These are phyloP conservation scores for Hylaeus anthracinus DNA, from an alignment of 1,140 invertebrate genomes.

Conservation along the genomic window DNA sequence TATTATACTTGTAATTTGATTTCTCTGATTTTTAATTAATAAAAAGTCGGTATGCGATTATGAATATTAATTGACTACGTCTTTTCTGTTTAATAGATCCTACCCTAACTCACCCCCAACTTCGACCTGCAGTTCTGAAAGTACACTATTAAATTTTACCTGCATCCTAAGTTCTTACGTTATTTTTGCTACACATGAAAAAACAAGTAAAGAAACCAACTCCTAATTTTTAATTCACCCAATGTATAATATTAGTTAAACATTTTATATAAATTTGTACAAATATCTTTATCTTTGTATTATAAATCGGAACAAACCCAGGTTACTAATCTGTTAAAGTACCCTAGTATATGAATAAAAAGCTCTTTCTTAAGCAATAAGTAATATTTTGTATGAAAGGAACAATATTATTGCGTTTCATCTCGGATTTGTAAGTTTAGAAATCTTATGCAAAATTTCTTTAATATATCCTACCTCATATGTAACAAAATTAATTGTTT, in stretches of 20 bases:
- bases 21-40: conserved; percentile 63
- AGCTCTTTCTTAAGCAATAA: no score
- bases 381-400: no score
- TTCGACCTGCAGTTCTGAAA: conserved; percentile 30
- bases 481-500: no score
- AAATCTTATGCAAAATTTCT: no score
- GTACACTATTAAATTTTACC: conserved; percentile 13
- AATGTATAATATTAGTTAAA: neutral
- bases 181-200: neutral
- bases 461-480: no score
- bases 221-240: neutral
- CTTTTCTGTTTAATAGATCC: conserved; percentile 36
- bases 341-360: no score
- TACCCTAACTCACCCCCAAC: conserved; percentile 18
- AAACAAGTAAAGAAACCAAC: neutral
- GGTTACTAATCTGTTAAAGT: no score
- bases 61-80: conserved; percentile 19
- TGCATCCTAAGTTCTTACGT: neutral
- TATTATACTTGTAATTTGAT: conserved; percentile 55
- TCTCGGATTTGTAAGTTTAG: no score
- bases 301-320: neutral
- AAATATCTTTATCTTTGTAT: conserved; percentile 26
- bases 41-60: conserved; percentile 61
- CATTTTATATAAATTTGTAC: conserved; percentile 38
- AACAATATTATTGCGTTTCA: no score